A percentile compares a stretch with the other conserved stretches of the same genome.
Conservation (phyloP, 2,888 invertebrate species). For the Uloborus plumipes region DNA sequence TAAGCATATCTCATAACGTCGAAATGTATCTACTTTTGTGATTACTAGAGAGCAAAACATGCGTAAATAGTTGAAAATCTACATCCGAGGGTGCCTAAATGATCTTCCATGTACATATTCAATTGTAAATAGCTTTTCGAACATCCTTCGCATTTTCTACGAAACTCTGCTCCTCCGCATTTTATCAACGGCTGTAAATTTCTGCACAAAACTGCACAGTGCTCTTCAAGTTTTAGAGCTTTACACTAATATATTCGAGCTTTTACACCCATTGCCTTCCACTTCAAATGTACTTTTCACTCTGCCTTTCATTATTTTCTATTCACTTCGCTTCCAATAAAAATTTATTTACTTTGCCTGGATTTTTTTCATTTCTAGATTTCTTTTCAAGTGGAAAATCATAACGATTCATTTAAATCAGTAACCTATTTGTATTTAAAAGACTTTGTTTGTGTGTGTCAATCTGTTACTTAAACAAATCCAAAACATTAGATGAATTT, state of each 20-base stretch:
- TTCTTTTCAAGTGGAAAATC: neutral
- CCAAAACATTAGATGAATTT: too few relatives aligned
- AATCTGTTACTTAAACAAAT: too few relatives aligned
- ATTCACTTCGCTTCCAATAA: constrained; percentile 20
- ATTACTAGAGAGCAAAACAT: too few relatives aligned
- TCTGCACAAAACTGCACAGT: constrained; percentile 28
- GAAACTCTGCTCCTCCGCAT: neutral
- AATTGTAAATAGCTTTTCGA: constrained; percentile 21
- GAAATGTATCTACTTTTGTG: too few relatives aligned
- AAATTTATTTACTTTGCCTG: constrained; percentile 7
- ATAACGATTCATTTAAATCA: neutral
- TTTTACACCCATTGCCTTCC: constrained; percentile 41
- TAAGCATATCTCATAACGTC: too few relatives aligned
- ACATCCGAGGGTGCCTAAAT: constrained; percentile 47
- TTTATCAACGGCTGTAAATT: constrained; percentile 18
- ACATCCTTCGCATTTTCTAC: constrained; percentile 3
- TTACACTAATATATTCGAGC: constrained; percentile 41
- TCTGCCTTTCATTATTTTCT: constrained; percentile 7
- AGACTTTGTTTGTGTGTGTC: too few relatives aligned
- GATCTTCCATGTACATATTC: constrained; percentile 57
- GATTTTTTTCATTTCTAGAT: neutral
- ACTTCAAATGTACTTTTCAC: constrained; percentile 10
- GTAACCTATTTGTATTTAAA: too few relatives aligned
- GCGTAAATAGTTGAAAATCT: neutral
- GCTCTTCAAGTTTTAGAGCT: constrained; percentile 39